phyloP scores from a whole-genome alignment of 2,888 invertebrate genomes.

The Girardia tigrina region DNA sequence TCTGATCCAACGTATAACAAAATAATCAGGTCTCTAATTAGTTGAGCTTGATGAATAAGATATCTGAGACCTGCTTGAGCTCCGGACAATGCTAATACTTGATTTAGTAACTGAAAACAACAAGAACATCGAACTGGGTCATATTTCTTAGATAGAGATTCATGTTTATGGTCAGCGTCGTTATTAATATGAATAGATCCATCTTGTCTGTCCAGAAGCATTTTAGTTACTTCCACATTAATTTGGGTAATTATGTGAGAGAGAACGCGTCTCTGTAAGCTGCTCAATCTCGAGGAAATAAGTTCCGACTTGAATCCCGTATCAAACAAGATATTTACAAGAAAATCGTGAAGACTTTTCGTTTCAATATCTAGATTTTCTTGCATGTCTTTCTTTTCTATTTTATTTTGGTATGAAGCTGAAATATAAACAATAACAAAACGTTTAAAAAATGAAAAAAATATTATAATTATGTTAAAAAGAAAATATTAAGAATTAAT shows the following conservation, averaged over 20 bases:
- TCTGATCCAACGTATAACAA: constrained; percentile 83
- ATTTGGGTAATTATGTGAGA: background rate
- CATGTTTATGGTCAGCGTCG: background rate
- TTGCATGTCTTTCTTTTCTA: background rate
- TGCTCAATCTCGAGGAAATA: background rate
- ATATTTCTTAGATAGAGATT: background rate
- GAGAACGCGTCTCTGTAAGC: background rate
- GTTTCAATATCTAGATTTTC: background rate
- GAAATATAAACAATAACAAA: no score
- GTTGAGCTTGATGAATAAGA: constrained; percentile 70
- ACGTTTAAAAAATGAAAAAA: no score
- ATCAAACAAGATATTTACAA: background rate
- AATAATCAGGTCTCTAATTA: constrained; percentile 69
- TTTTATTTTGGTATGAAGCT: background rate
- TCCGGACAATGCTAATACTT: constrained; percentile 81
- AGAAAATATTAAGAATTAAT: no score
- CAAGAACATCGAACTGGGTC: constrained; percentile 54
- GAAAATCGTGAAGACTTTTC: background rate
- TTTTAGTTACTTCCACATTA: background rate
- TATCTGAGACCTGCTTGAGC: constrained; percentile 77
- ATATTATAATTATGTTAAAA: no score
- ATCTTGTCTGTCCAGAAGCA: background rate
- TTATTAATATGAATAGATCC: background rate
- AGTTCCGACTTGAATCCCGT: background rate
- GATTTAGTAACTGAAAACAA: constrained; percentile 88